These are phyloP conservation scores for Catocala nupta DNA, from an alignment of 2,888 invertebrate species.

Conservation along the genomic window DNA sequence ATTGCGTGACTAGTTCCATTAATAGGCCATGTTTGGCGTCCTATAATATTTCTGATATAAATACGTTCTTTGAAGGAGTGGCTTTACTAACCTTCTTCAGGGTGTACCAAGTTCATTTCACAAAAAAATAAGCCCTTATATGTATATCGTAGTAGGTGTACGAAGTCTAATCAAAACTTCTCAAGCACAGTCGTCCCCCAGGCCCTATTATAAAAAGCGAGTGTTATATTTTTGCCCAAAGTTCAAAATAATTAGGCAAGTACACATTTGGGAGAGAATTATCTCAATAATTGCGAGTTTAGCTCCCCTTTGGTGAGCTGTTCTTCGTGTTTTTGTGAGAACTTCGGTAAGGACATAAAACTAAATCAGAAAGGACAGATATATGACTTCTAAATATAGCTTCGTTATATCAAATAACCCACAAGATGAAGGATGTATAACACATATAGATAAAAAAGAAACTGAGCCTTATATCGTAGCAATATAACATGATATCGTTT, in stretches of 20 bases:
- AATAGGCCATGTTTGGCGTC: slow-evolving; percentile 60
- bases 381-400: slow-evolving; percentile 44
- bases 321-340: not conserved
- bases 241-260: slow-evolving; percentile 39
- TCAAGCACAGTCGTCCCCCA: slow-evolving; percentile 21
- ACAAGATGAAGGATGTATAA: too few relatives aligned
- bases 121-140: not conserved
- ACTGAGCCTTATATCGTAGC: slow-evolving; percentile 30
- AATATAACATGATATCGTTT: slow-evolving; percentile 29
- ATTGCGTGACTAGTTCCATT: slow-evolving; percentile 72
- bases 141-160: slow-evolving; percentile 10
- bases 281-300: slow-evolving; percentile 31
- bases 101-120: not conserved
- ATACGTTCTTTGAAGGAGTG: slow-evolving; percentile 57
- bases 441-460: slow-evolving; percentile 17
- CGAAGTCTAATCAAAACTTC: slow-evolving; percentile 47
- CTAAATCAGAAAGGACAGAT: slow-evolving; percentile 10
- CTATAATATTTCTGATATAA: slow-evolving; percentile 61
- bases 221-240: slow-evolving; percentile 36
- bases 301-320: slow-evolving; percentile 12
- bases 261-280: slow-evolving; percentile 33
- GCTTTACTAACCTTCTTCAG: slow-evolving; percentile 44
- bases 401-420: slow-evolving; percentile 26
- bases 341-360: slow-evolving; percentile 1
- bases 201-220: slow-evolving; percentile 30